Base-by-base conservation (phyloP, 2,797 vertebrate species). In the Brachyalestes nurse region DNA sequence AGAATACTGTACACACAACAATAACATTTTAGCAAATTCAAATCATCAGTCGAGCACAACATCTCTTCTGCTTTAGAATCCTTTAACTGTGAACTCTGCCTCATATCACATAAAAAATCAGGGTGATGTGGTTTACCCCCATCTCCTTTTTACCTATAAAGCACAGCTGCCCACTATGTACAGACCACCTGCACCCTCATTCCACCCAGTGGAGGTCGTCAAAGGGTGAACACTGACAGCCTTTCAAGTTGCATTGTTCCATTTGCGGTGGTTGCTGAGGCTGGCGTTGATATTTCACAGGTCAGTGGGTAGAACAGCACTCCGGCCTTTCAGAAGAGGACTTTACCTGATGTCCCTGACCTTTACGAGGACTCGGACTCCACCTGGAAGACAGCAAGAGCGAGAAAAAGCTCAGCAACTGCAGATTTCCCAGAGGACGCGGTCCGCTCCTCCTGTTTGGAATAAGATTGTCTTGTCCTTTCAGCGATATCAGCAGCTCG, bases 231-330 rank as follows among this genome's bases (percentile, higher is more conserved):
- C 69, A 87, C 89, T 89, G 90, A 93, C 91, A 93, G 90, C 92
- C 89, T 92, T 92, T 93, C 89, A 94, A 93, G 92, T 94, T 91
- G 90, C 92, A 93, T 93, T 89, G 93, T 93, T 93, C 93, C 93
- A 89, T 90, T 86, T 86, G 90, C 2, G 66, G 89, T 88, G 88
- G 89, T 90, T 90, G 91, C 89, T 87, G 19, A 85, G 88, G 4
- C 19, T 80, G 87, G 80, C 85, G 83, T 86, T 91, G 91, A 90
- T 93, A 92, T 93, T 94, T 94, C 89, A 93, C 92, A 93, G 93
- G 94, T 93, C 93, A 93, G 85, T 81, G 89, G 84, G 80, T 87
- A 84, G 92, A 92, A 92, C 91, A 92, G 81, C 85, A 86, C 83
- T 80, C 38, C 53, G 85, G 88, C 88, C 85, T 88, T 85, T 88